phyloP scores from a whole-genome alignment of 92 coral and sea anemone species.

The Zoanthus sansibaricus region DNA sequence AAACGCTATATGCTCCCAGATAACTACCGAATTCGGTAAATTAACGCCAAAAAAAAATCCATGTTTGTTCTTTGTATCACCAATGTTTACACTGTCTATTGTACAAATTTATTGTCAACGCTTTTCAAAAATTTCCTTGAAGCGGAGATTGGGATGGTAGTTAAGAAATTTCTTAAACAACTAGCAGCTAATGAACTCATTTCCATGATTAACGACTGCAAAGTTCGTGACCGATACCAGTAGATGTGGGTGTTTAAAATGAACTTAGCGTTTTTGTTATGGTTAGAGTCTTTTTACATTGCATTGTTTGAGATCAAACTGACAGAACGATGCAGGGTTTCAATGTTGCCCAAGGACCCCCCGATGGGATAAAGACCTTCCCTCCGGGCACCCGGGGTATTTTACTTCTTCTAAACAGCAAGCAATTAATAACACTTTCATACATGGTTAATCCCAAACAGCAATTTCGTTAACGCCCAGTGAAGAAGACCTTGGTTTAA shows the following conservation, averaged over 20 bases:
- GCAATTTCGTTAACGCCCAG: constrained; percentile 39
- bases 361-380: neutral
- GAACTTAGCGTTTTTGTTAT: constrained; percentile 22
- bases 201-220: constrained; percentile 21
- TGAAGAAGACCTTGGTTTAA: neutral
- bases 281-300: constrained; percentile 14
- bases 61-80: constrained; percentile 29
- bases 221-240: constrained; percentile 21
- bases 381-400: constrained; percentile 35
- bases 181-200: constrained; percentile 18
- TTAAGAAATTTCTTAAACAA: neutral
- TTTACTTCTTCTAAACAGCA: constrained; percentile 24
- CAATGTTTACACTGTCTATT: neutral
- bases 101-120: constrained; percentile 3
- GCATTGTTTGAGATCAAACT: constrained; percentile 21
- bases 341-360: constrained; percentile 37
- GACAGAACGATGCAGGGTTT: constrained; percentile 31
- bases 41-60: neutral
- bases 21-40: neutral
- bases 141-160: too few relatives aligned
- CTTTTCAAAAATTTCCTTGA: neutral
- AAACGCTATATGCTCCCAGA: too few relatives aligned
- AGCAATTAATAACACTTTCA: constrained; percentile 37
- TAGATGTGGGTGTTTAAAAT: constrained; percentile 17
- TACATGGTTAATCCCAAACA: constrained; percentile 35